These are phyloP conservation scores for Tauraco hartlaubi DNA, from an alignment of 2,797 vertebrate species.

Conservation along the genomic window DNA sequence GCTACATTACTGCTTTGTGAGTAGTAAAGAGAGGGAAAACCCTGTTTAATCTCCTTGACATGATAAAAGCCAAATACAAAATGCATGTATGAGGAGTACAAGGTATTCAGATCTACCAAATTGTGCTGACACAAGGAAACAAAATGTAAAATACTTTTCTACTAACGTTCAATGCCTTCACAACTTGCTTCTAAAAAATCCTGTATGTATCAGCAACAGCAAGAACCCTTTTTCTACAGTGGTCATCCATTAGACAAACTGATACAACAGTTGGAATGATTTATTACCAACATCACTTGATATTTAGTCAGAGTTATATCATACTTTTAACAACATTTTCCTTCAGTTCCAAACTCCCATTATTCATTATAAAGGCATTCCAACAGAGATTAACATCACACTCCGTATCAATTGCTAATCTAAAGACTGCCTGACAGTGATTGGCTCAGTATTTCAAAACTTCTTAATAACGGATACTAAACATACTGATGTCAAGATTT, in stretches of 20 bases:
- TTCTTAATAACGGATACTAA: neutral
- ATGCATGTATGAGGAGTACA: neutral
- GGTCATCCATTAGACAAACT: neutral
- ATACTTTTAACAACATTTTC: neutral
- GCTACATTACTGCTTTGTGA: neutral
- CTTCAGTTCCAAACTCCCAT: neutral
- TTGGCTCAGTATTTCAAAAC: neutral
- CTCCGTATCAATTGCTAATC: neutral
- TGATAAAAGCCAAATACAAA: neutral
- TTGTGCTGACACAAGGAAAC: neutral
- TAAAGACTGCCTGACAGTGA: neutral
- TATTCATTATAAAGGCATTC: neutral
- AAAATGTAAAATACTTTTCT: neutral
- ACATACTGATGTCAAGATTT: neutral
- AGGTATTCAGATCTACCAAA: neutral
- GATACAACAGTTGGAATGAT: neutral
- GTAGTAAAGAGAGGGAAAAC: neutral
- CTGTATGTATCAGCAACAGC: neutral
- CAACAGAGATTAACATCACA: neutral
- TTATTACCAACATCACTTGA: neutral
- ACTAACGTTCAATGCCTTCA: neutral
- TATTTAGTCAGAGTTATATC: neutral
- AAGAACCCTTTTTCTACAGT: neutral
- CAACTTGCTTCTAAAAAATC: neutral
- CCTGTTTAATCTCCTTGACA: neutral